phyloP scores from a whole-genome alignment of 2,113 vertebrate species.

The Myxocyprinus asiaticus region DNA sequence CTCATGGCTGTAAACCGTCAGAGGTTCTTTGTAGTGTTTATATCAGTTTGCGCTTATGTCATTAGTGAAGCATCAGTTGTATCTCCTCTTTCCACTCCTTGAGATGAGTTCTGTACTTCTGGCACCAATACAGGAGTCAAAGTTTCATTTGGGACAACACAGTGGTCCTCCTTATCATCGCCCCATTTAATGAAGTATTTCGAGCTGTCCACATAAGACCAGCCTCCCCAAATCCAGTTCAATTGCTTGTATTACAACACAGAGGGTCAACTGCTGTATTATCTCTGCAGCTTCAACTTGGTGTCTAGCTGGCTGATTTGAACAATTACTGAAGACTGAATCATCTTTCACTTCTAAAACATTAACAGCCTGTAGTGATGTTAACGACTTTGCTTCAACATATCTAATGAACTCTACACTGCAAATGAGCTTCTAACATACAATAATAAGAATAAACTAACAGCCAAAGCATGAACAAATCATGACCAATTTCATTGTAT shows the following conservation, averaged over 20 bases:
- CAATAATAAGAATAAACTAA: too few relatives aligned
- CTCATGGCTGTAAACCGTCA: constrained; percentile 69
- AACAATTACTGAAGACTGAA: background rate
- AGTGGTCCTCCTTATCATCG: background rate
- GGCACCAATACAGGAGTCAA: background rate
- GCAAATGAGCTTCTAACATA: too few relatives aligned
- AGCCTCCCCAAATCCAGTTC: too few relatives aligned
- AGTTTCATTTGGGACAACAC: constrained; percentile 8
- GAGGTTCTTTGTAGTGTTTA: constrained; percentile 49
- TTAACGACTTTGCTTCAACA: background rate
- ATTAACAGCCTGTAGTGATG: background rate
- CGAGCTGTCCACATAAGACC: background rate
- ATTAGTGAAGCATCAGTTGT: constrained; percentile 36
- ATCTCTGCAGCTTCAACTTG: background rate
- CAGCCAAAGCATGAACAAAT: too few relatives aligned
- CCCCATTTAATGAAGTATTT: background rate
- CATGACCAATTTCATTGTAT: too few relatives aligned
- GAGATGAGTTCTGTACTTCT: background rate
- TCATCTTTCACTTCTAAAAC: background rate
- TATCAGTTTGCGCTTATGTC: constrained; percentile 49
- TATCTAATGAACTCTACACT: too few relatives aligned
- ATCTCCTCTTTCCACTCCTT: constrained; percentile 43
- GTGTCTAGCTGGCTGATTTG: too few relatives aligned
- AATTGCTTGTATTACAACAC: background rate
- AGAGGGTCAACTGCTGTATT: too few relatives aligned